A percentile compares a stretch with the other conserved stretches of the same genome.
phyloP scores from a whole-genome alignment of 2,113 vertebrate genomes.

The Myiagra hebetior region DNA sequence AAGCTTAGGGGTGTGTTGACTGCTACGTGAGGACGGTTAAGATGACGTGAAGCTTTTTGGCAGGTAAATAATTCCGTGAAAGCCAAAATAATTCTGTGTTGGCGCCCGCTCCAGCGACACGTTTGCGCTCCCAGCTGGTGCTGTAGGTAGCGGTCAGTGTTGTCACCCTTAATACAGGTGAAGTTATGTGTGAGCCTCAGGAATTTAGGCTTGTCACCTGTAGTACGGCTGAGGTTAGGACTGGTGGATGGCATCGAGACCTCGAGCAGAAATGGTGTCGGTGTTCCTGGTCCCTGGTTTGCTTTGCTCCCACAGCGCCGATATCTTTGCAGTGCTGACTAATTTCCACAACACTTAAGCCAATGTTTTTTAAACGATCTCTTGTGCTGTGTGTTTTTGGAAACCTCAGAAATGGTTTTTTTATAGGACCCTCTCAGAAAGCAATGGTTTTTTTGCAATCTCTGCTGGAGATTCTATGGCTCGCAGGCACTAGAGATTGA shows the following conservation, averaged over 20 bases:
- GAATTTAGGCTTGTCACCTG: neutral
- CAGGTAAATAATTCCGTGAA: neutral
- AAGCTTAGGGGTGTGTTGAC: neutral
- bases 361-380: neutral
- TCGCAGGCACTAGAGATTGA: neutral
- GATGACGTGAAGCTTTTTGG: neutral
- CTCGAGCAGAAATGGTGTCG: neutral
- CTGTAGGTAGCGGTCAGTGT: neutral
- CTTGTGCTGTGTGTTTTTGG: neutral
- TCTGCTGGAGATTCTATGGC: neutral
- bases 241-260: neutral
- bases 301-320: neutral
- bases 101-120: neutral
- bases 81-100: neutral
- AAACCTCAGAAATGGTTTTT: neutral
- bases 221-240: neutral
- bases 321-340: neutral
- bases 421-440: neutral
- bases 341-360: neutral
- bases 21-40: neutral
- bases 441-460: neutral
- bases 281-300: neutral
- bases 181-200: accelerated
- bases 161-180: neutral
- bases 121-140: accelerated